phyloP scores from a whole-genome alignment of 2,113 vertebrate species.

The Fregetta grallaria region DNA sequence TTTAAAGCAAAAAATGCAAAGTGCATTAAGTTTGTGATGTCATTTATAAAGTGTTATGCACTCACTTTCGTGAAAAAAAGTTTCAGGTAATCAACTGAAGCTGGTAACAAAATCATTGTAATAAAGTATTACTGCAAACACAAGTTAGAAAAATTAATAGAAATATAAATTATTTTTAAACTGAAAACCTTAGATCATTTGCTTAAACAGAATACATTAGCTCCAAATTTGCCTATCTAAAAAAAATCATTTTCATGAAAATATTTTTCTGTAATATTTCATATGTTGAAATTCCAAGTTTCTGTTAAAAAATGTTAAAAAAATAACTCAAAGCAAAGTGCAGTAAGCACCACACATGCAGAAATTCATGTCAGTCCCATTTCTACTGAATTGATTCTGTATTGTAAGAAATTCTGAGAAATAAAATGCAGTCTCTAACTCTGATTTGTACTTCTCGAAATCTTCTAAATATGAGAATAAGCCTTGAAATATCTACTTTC shows the following conservation, averaged over 20 bases:
- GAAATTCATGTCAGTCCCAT: not conserved
- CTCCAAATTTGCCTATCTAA: not conserved
- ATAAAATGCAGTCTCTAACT: not conserved
- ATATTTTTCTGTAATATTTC: not conserved
- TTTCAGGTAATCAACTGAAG: not conserved
- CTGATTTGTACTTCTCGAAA: not conserved
- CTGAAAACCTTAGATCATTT: not conserved
- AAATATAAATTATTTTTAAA: not conserved
- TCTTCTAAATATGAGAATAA: not conserved
- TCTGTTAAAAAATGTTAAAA: not conserved
- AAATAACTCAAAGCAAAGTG: not conserved
- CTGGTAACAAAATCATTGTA: not conserved
- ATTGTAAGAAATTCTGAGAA: not conserved
- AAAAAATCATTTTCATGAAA: not conserved
- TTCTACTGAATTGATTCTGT: not conserved
- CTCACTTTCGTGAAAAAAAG: not conserved
- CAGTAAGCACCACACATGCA: not conserved
- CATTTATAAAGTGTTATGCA: not conserved
- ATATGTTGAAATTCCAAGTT: not conserved
- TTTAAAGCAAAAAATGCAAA: not conserved
- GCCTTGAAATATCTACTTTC: not conserved
- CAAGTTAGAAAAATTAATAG: not conserved
- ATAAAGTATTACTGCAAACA: not conserved
- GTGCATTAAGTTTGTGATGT: not conserved
- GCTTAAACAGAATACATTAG: not conserved